Percentiles rank a stretch among this genome's conserved stretches.
These are phyloP conservation scores for Puma concolor DNA, from an alignment of 2,113 vertebrate genomes.

Conservation along the genomic window DNA sequence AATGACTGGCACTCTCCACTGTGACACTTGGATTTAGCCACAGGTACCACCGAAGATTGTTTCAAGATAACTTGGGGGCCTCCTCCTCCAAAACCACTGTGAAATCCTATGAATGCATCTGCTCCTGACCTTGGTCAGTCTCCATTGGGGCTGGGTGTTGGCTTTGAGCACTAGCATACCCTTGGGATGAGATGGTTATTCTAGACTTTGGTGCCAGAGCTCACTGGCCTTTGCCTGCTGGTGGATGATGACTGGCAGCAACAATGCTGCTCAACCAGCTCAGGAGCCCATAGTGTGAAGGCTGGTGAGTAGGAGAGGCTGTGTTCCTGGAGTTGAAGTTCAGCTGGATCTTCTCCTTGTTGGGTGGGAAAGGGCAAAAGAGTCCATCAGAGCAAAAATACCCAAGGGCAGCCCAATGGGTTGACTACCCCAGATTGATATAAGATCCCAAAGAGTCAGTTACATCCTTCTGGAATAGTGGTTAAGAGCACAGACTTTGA, in stretches of 20 bases:
- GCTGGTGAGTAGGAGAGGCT: not conserved
- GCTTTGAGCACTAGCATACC: not conserved
- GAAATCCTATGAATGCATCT: not conserved
- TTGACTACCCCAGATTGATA: not conserved
- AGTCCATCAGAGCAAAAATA: not conserved
- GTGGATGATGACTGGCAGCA: not conserved
- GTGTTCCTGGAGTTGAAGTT: not conserved
- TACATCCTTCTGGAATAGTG: not conserved
- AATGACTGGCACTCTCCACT: not conserved
- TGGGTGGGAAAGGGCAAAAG: not conserved
- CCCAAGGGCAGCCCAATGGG: not conserved
- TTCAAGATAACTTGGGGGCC: not conserved
- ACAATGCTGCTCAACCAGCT: no score
- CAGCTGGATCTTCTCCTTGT: not conserved
- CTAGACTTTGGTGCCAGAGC: not conserved
- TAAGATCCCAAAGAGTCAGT: not conserved
- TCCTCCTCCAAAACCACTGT: not conserved
- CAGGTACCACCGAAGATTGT: not conserved
- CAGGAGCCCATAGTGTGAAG: not conserved
- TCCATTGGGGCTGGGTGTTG: not conserved
- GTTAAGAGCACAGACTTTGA: not conserved
- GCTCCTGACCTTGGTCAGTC: not conserved
- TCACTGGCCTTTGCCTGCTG: not conserved
- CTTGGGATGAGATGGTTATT: not conserved
- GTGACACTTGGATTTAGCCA: not conserved